Percentiles rank a stretch among this genome's conserved stretches.
phyloP scores from a whole-genome alignment of 2,113 vertebrate genomes.

The Lucifuga dentata region DNA sequence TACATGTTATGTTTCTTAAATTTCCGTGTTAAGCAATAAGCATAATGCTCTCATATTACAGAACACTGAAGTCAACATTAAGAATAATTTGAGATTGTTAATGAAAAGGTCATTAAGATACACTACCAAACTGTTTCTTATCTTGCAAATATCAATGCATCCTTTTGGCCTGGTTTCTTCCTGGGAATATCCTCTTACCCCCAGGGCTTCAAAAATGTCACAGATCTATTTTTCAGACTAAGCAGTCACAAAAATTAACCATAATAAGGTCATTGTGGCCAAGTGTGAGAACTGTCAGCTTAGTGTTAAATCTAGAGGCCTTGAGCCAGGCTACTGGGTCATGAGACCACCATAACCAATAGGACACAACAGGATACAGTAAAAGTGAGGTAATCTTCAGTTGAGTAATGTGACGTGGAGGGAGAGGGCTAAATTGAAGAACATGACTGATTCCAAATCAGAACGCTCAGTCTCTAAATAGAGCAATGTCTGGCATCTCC shows the following conservation, averaged over 20 bases:
- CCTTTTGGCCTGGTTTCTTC: background rate
- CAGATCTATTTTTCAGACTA: background rate
- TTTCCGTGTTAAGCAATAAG: background rate
- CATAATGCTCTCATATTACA: background rate
- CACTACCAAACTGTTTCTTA: no score
- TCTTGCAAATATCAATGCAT: no score
- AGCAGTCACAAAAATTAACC: conserved; percentile 6
- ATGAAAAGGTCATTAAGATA: no score
- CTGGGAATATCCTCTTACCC: conserved; percentile 1
- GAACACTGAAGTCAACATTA: no score
- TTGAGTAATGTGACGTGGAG: conserved; percentile 12
- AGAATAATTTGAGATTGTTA: no score
- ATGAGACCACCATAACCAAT: conserved; percentile 10
- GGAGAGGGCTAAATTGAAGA: background rate
- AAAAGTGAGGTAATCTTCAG: conserved; percentile 11
- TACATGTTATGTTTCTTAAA: background rate
- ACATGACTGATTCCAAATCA: no score
- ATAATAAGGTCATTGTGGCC: conserved; percentile 18
- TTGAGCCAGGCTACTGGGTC: conserved; percentile 21
- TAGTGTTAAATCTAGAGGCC: conserved; percentile 5
- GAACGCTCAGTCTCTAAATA: no score
- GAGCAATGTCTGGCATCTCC: no score
- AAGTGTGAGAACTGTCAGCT: conserved; percentile 5
- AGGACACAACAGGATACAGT: background rate
- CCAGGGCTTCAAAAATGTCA: background rate